These are phyloP conservation scores for Bombycilla garrulus DNA, from an alignment of 2,113 vertebrate genomes.

Conservation along the genomic window DNA sequence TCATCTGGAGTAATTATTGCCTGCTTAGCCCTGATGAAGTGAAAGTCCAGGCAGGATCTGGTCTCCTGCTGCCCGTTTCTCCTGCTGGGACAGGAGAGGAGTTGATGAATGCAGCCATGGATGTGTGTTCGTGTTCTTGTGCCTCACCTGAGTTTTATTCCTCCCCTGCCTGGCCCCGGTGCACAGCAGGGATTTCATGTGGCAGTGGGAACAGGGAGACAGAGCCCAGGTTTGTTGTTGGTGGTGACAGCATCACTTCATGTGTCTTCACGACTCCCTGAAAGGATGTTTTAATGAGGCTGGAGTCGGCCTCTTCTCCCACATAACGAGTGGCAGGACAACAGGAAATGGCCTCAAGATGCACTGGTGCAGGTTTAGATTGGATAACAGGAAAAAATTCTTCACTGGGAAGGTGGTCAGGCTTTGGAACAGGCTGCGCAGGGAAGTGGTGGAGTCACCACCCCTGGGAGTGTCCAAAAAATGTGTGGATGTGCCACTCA, in stretches of 20 bases:
- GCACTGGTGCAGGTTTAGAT: background rate
- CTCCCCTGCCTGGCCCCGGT: background rate
- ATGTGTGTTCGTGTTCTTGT: background rate
- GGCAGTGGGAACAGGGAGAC: background rate
- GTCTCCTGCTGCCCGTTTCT: background rate
- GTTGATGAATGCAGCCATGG: background rate
- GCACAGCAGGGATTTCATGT: background rate
- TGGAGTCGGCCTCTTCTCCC: background rate
- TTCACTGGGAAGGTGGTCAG: background rate
- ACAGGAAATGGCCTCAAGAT: accelerated
- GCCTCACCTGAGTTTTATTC: background rate
- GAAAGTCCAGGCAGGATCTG: background rate
- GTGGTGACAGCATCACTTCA: background rate
- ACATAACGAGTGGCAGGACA: background rate
- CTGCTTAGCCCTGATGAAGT: background rate
- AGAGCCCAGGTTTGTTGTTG: background rate
- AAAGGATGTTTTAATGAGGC: background rate
- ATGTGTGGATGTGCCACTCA: background rate
- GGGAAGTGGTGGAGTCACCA: background rate
- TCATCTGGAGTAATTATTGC: conserved; percentile 47
- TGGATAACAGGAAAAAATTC: background rate
- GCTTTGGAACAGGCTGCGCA: background rate
- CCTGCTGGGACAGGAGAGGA: background rate
- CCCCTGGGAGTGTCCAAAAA: background rate
- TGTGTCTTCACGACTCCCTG: background rate